These are phyloP conservation scores for Aphis gossypii DNA, from an alignment of 1,140 invertebrate genomes.

Conservation along the genomic window DNA sequence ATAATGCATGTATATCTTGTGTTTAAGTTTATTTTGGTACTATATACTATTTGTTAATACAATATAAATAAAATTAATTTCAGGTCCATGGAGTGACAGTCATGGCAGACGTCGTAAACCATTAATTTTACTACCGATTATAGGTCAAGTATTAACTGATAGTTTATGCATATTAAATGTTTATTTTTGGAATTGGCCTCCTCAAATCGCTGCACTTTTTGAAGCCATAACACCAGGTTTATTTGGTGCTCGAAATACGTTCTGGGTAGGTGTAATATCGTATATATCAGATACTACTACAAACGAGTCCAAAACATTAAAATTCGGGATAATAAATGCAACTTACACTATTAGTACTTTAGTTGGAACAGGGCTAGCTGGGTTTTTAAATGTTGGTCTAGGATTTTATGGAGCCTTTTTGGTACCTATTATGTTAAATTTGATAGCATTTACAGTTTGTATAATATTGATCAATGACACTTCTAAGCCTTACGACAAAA, in stretches of 20 bases:
- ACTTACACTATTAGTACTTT: conserved; percentile 54
- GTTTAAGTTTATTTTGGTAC: too few species aligned
- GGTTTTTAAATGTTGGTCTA: conserved; percentile 44
- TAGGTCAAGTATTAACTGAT: conserved; percentile 59
- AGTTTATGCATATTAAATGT: conserved; percentile 54
- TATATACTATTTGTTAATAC: not conserved
- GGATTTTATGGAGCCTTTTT: conserved; percentile 58
- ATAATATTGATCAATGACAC: not conserved
- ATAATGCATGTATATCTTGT: not conserved
- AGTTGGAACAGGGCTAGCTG: conserved; percentile 57
- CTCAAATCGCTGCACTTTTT: conserved; percentile 62
- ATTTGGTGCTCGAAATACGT: conserved; percentile 64
- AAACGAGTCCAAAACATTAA: conserved; percentile 62
- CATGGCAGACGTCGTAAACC: conserved; percentile 64
- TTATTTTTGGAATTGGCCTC: conserved; percentile 60
- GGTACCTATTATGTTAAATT: conserved; percentile 18
- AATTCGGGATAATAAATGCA: conserved; percentile 64
- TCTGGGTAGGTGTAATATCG: conserved; percentile 65
- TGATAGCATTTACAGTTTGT: not conserved
- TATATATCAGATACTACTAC: conserved; percentile 65
- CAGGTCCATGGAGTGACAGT: conserved; percentile 60
- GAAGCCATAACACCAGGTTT: conserved; percentile 63
- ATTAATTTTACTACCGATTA: conserved; percentile 65
- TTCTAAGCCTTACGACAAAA: conserved; percentile 12
- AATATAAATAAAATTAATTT: not conserved